Evolutionary conservation across 1,140 invertebrate species (phyloP).

Genomic region (Heliconius hermathena): DNA sequence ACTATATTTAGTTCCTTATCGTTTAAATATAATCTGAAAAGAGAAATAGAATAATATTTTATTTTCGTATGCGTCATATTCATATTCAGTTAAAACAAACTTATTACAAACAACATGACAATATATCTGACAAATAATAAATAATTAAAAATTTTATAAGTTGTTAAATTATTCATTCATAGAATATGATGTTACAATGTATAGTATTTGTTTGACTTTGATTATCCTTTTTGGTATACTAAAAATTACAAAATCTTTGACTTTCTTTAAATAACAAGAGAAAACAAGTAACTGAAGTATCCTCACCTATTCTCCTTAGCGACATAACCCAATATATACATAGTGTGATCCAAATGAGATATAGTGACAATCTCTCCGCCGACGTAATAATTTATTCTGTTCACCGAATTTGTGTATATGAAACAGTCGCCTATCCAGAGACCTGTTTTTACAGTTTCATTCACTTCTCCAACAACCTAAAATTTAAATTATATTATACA

Average conservation of each 20-base stretch:
- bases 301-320: slow-evolving; percentile 92
- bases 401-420: slow-evolving; percentile 99
- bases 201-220: no score
- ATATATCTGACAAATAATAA: no score
- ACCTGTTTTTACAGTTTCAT: slow-evolving; percentile 97
- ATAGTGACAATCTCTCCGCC: slow-evolving; percentile 99
- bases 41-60: neutral
- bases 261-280: neutral
- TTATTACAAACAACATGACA: no score
- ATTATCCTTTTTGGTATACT: no score
- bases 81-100: no score
- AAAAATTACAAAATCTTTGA: neutral
- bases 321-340: slow-evolving; percentile 98
- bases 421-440: slow-evolving; percentile 99
- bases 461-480: slow-evolving; percentile 92
- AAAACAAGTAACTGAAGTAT: neutral
- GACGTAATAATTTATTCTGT: slow-evolving; percentile 99
- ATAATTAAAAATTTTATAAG: no score
- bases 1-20: slow-evolving; percentile 99
- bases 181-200: no score
- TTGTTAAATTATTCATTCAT: no score
- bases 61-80: neutral
- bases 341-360: slow-evolving; percentile 96
- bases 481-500: neutral
- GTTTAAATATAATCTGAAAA: slow-evolving; percentile 92